These are phyloP conservation scores for Myiozetetes cayanensis DNA, from an alignment of 2,113 vertebrate species.

Conservation along the genomic window DNA sequence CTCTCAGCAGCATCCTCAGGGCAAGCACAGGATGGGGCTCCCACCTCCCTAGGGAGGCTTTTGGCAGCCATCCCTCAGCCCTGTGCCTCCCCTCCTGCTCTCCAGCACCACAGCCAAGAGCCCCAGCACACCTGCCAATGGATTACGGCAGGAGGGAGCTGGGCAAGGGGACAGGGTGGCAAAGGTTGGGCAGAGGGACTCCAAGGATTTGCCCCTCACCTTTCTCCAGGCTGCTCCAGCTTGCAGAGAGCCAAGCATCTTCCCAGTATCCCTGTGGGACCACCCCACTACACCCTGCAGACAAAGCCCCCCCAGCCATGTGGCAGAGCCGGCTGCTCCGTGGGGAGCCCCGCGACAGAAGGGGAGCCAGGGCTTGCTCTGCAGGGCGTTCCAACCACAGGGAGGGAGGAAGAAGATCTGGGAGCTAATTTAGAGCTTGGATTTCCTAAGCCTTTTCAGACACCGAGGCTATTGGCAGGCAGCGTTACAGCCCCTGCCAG, in stretches of 20 bases:
- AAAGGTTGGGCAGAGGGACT: neutral
- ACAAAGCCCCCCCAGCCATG: neutral
- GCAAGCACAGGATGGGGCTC: neutral
- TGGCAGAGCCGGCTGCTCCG: neutral
- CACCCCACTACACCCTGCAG: neutral
- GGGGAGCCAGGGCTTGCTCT: neutral
- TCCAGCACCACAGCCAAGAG: neutral
- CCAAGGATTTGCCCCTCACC: neutral
- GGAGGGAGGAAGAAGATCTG: neutral
- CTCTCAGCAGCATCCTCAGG: neutral
- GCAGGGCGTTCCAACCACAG: neutral
- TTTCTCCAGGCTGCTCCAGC: neutral
- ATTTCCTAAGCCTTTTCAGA: constrained; percentile 42
- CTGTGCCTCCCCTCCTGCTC: neutral
- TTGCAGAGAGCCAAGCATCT: neutral
- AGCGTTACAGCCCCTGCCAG: constrained; percentile 28
- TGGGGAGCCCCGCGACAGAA: accelerated
- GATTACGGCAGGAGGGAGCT: accelerated
- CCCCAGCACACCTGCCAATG: accelerated
- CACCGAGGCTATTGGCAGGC: constrained; percentile 43
- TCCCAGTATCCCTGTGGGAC: accelerated
- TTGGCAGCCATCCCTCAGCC: neutral
- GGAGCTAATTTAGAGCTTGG: constrained; percentile 54
- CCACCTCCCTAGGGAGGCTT: neutral
- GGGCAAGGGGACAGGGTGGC: accelerated